Evolutionary conservation across 2,113 vertebrate species (phyloP).

Genomic region (Istiophorus platypterus): DNA sequence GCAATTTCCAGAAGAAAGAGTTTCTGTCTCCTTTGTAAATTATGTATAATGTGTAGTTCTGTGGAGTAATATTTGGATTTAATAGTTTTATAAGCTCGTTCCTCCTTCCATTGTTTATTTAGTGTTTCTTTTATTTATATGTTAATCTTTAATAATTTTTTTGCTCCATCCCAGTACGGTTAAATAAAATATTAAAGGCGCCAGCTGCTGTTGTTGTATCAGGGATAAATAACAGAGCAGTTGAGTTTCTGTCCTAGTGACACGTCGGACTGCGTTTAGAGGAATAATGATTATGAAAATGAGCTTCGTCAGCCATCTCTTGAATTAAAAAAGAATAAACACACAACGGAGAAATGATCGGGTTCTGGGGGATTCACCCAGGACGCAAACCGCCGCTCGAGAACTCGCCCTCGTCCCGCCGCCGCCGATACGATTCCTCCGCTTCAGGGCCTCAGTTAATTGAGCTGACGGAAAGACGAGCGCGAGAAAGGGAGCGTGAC

Average conservation of each 20-base stretch:
- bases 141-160: neutral
- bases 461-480: too few species aligned
- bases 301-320: neutral
- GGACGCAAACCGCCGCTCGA: too few species aligned
- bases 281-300: slow-evolving; percentile 31
- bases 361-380: too few species aligned
- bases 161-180: neutral
- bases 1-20: neutral
- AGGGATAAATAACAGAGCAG: neutral
- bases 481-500: too few species aligned
- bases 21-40: neutral
- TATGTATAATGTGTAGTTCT: neutral
- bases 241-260: slow-evolving; percentile 25
- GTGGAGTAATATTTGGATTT: neutral
- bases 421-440: neutral
- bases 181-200: neutral
- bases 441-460: too few species aligned
- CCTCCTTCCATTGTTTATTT: neutral
- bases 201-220: neutral
- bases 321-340: too few species aligned
- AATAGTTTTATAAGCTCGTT: neutral
- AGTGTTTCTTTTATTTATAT: neutral
- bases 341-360: slow-evolving; percentile 35
- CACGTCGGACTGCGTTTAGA: slow-evolving; percentile 40
- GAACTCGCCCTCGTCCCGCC: neutral